Evolutionary conservation across 2,113 vertebrate species (phyloP).

Genomic region (Jaculus jaculus): DNA sequence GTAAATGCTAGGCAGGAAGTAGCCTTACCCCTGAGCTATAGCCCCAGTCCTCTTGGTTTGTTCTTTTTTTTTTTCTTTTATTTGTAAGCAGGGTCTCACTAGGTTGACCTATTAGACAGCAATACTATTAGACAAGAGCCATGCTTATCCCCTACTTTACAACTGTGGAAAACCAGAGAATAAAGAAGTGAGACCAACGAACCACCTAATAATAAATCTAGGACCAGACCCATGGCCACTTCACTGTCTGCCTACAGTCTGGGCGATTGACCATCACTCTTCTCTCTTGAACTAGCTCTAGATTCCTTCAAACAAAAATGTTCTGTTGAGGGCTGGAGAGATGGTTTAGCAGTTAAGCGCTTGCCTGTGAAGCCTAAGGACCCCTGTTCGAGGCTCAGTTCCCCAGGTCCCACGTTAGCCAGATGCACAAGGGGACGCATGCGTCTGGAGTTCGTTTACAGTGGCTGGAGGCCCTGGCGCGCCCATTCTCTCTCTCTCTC

Average conservation of each 20-base stretch:
- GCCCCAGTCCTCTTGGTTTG: background rate
- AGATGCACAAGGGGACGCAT: too few species aligned
- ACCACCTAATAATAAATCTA: background rate
- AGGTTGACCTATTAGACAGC: background rate
- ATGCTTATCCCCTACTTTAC: background rate
- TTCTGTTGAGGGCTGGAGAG: too few species aligned
- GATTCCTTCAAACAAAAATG: background rate
- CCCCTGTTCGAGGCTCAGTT: too few species aligned
- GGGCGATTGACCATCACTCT: background rate
- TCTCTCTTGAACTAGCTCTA: background rate
- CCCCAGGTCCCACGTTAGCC: too few species aligned
- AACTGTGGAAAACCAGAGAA: background rate
- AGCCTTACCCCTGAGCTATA: background rate
- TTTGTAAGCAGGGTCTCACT: background rate
- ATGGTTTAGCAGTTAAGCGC: too few species aligned
- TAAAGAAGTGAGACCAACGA: background rate
- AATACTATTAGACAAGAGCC: background rate
- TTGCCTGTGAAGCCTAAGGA: too few species aligned
- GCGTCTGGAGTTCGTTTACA: too few species aligned
- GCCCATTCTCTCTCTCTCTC: too few species aligned
- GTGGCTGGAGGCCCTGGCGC: too few species aligned
- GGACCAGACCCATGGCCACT: background rate
- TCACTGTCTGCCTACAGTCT: background rate
- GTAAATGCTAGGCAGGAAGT: too few species aligned
- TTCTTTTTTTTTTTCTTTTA: background rate